Percentiles rank a stretch among this genome's conserved stretches.
phyloP scores from a whole-genome alignment of 2,888 invertebrate genomes.

The Ischnus inquisitorius region DNA sequence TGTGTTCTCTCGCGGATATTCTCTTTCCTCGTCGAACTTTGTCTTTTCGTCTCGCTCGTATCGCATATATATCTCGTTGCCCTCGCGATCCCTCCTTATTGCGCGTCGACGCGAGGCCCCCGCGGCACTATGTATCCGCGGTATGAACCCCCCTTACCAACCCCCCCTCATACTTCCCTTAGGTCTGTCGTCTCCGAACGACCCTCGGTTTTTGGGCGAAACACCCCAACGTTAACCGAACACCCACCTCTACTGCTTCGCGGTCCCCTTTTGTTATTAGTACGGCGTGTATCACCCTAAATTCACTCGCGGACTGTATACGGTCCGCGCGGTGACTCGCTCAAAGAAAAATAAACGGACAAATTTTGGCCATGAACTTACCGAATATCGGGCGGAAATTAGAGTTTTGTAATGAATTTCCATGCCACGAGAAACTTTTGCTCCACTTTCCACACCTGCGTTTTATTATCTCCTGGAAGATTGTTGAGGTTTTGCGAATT shows the following conservation, averaged over 20 bases:
- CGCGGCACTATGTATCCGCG: slow-evolving; percentile 43
- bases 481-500: neutral
- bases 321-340: slow-evolving; percentile 38
- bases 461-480: neutral
- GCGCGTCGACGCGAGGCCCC: slow-evolving; percentile 56
- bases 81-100: slow-evolving; percentile 63
- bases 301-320: slow-evolving; percentile 76
- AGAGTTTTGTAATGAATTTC: neutral
- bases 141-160: neutral
- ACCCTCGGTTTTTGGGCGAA: slow-evolving; percentile 47
- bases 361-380: slow-evolving; percentile 74
- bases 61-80: slow-evolving; percentile 20
- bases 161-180: slow-evolving; percentile 39
- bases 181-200: slow-evolving; percentile 28
- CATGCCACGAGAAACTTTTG: neutral
- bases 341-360: slow-evolving; percentile 72
- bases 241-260: slow-evolving; percentile 48
- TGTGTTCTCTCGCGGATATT: slow-evolving; percentile 30
- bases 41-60: slow-evolving; percentile 22
- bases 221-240: slow-evolving; percentile 33
- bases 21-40: slow-evolving; percentile 39
- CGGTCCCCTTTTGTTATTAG: slow-evolving; percentile 81
- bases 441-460: neutral
- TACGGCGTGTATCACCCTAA: slow-evolving; percentile 80
- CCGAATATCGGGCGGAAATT: neutral